Conservation (phyloP, 1,140 invertebrate genomes). For the Monomorium pharaonis region DNA sequence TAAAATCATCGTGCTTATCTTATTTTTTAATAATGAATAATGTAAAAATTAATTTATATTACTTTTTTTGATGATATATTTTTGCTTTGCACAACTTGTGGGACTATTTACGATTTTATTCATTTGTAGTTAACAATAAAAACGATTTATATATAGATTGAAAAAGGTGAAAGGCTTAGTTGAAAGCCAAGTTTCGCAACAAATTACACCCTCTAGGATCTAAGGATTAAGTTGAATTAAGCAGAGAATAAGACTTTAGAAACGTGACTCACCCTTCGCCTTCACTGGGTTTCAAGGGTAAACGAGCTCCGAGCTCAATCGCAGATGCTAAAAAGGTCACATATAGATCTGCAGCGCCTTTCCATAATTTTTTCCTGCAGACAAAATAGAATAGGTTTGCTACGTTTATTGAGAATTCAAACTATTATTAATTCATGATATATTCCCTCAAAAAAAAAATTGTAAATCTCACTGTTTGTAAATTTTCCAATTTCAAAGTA, state of each 20-base stretch:
- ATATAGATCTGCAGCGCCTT: conserved; percentile 88
- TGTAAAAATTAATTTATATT: not conserved
- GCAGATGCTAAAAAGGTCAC: conserved; percentile 94
- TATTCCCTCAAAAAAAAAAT: not conserved
- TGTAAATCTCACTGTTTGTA: not conserved
- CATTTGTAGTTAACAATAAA: not conserved
- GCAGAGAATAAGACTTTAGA: not conserved
- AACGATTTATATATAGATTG: not conserved
- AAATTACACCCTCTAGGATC: not conserved
- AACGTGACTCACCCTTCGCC: conserved; percentile 91
- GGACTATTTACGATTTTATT: not conserved
- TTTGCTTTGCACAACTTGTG: not conserved
- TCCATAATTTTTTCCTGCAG: conserved; percentile 85
- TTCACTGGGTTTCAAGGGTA: conserved; percentile 92
- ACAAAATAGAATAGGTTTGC: conserved; percentile 9
- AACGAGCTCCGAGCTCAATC: conserved; percentile 91
- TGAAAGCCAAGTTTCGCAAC: not conserved
- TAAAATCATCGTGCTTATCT: not conserved
- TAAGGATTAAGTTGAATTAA: not conserved
- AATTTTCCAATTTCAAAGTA: not conserved
- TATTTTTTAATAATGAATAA: not conserved
- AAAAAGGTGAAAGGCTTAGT: not conserved
- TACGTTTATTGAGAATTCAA: too few species aligned
- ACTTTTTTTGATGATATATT: not conserved
- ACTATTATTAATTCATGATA: not conserved